Conservation (phyloP, 2,888 invertebrate species). For the Shargacucullia verbasci region DNA sequence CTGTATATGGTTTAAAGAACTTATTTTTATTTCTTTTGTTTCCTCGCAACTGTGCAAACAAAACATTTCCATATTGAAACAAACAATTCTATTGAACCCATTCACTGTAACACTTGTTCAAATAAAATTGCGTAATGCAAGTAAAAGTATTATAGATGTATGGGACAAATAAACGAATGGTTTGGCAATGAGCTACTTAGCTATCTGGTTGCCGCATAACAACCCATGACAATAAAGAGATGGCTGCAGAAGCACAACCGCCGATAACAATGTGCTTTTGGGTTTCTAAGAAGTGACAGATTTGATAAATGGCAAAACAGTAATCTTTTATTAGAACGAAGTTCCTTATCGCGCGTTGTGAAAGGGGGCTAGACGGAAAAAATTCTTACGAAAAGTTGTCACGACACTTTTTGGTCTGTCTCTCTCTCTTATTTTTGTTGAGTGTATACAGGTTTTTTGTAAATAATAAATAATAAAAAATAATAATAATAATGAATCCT, state of each 20-base stretch:
- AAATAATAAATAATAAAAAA: too few species aligned
- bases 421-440: too few species aligned
- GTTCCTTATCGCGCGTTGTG: too few species aligned
- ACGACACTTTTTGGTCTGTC: too few species aligned
- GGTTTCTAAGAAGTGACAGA: too few species aligned
- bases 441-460: too few species aligned
- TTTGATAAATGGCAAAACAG: too few species aligned
- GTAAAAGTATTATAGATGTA: constrained; percentile 48
- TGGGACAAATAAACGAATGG: constrained; percentile 38
- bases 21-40: neutral
- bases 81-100: constrained; percentile 10
- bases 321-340: too few species aligned
- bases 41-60: constrained; percentile 1
- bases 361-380: too few species aligned
- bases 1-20: too few species aligned
- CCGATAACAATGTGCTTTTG: neutral
- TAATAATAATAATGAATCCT: too few species aligned
- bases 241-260: constrained; percentile 5
- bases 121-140: constrained; percentile 38
- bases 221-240: neutral
- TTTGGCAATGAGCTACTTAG: constrained; percentile 52
- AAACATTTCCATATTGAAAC: constrained; percentile 21
- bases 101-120: constrained; percentile 41
- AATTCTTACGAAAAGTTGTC: too few species aligned
- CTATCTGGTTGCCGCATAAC: constrained; percentile 8